These are phyloP conservation scores for Ctenodactylus gundi DNA, from an alignment of 2,113 vertebrate genomes.

Conservation along the genomic window DNA sequence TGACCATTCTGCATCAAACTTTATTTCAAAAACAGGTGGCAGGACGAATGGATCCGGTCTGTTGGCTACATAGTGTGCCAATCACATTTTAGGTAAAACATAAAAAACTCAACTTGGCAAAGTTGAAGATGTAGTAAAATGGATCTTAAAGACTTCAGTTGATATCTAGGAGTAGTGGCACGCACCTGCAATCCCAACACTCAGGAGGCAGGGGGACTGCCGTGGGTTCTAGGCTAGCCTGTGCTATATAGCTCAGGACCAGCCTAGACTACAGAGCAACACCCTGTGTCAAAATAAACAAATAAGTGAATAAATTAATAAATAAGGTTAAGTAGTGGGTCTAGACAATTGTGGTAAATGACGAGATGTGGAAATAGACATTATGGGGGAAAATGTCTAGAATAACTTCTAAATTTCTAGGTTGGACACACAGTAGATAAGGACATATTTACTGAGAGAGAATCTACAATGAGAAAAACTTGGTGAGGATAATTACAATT, in stretches of 20 bases:
- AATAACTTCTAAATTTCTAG: conserved; percentile 25
- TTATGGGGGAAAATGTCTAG: not conserved
- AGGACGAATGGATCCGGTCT: not conserved
- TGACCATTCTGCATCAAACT: not conserved
- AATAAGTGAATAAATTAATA: too few relatives aligned
- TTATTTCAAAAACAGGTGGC: conserved; percentile 22
- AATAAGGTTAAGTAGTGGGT: not conserved
- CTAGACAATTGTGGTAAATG: conserved; percentile 9
- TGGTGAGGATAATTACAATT: not conserved
- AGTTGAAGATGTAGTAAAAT: conserved; percentile 24
- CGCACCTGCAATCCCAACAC: too few relatives aligned
- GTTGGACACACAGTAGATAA: not conserved
- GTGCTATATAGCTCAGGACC: too few relatives aligned
- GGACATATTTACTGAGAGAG: not conserved
- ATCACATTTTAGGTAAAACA: conserved; percentile 1
- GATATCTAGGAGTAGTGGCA: too few relatives aligned
- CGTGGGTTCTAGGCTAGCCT: too few relatives aligned
- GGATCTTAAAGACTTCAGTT: not conserved
- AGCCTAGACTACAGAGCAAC: too few relatives aligned
- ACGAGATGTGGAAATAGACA: conserved; percentile 3
- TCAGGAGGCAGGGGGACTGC: too few relatives aligned
- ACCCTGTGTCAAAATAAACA: too few relatives aligned
- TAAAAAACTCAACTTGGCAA: conserved; percentile 12
- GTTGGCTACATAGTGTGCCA: not conserved
- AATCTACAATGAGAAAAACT: not conserved